phyloP scores from a whole-genome alignment of 2,797 vertebrate genomes.

The Poeciliopsis gracilis region DNA sequence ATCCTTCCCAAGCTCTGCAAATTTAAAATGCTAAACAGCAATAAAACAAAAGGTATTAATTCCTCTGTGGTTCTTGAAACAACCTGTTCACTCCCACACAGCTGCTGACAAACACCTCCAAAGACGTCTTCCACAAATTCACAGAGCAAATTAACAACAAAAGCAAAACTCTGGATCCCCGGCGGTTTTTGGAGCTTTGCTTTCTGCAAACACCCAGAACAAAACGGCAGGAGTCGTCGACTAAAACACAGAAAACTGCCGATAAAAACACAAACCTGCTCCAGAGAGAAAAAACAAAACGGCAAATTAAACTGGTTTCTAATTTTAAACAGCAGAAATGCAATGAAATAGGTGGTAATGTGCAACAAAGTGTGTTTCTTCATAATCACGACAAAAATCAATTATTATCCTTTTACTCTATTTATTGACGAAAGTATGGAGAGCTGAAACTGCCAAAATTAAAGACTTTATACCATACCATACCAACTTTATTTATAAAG shows the following conservation, averaged over 20 bases:
- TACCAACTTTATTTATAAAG: too few relatives aligned
- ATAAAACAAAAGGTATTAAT: slow-evolving; percentile 47
- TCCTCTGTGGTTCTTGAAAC: slow-evolving; percentile 34
- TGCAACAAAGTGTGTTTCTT: neutral
- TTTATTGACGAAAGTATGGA: neutral
- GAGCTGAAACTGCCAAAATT: neutral
- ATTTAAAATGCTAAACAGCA: slow-evolving; percentile 40
- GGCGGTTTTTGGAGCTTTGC: slow-evolving; percentile 20
- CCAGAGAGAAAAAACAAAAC: neutral
- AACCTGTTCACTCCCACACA: slow-evolving; percentile 61
- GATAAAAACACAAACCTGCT: slow-evolving; percentile 31
- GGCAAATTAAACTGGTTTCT: neutral
- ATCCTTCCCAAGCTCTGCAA: slow-evolving; percentile 45
- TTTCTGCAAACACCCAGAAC: slow-evolving; percentile 39
- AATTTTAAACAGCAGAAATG: neutral
- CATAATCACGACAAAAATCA: neutral
- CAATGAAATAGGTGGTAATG: neutral
- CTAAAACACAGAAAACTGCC: slow-evolving; percentile 16
- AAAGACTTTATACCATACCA: too few relatives aligned
- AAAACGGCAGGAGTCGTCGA: slow-evolving; percentile 27
- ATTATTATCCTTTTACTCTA: neutral
- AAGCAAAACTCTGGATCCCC: slow-evolving; percentile 40
- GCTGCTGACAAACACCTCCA: slow-evolving; percentile 57
- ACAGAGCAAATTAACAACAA: slow-evolving; percentile 64
- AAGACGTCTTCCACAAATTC: slow-evolving; percentile 50